phyloP scores from a whole-genome alignment of 2,888 invertebrate genomes.

The Drosophila neotestacea region DNA sequence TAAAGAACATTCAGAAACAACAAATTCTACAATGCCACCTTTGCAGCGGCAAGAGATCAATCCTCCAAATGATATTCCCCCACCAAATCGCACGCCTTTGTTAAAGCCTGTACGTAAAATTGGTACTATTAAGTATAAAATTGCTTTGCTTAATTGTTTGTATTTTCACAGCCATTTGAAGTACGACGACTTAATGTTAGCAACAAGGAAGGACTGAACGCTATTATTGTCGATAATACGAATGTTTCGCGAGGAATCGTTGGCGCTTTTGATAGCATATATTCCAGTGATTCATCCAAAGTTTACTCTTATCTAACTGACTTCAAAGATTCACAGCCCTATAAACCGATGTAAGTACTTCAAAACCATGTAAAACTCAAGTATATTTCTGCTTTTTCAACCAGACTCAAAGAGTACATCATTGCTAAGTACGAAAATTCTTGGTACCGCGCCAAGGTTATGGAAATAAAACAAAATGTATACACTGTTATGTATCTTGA shows the following conservation, averaged over 20 bases:
- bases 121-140: not conserved
- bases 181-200: constrained; percentile 16
- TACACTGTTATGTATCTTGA: constrained; percentile 51
- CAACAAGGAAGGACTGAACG: constrained; percentile 35
- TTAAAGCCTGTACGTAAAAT: constrained; percentile 22
- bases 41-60: too few relatives aligned
- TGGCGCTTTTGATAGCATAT: constrained; percentile 49
- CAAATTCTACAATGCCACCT: not conserved
- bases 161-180: constrained; percentile 52
- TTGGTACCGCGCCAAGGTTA: constrained; percentile 59
- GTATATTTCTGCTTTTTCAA: not conserved
- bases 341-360: constrained; percentile 50
- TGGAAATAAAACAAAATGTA: constrained; percentile 22
- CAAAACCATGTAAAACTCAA: not conserved
- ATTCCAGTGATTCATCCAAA: constrained; percentile 25
- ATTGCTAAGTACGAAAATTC: constrained; percentile 42
- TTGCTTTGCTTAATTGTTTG: not conserved
- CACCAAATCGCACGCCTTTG: constrained; percentile 7
- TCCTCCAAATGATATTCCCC: not conserved
- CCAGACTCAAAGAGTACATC: constrained; percentile 52
- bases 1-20: not conserved
- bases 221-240: constrained; percentile 53
- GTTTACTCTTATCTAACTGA: constrained; percentile 24
- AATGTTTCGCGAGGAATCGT: constrained; percentile 49
- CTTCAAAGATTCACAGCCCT: constrained; percentile 43